A percentile compares a stretch with the other conserved stretches of the same genome.
These are phyloP conservation scores for Amaurobius ferox DNA, from an alignment of 2,888 invertebrate species.

Conservation along the genomic window DNA sequence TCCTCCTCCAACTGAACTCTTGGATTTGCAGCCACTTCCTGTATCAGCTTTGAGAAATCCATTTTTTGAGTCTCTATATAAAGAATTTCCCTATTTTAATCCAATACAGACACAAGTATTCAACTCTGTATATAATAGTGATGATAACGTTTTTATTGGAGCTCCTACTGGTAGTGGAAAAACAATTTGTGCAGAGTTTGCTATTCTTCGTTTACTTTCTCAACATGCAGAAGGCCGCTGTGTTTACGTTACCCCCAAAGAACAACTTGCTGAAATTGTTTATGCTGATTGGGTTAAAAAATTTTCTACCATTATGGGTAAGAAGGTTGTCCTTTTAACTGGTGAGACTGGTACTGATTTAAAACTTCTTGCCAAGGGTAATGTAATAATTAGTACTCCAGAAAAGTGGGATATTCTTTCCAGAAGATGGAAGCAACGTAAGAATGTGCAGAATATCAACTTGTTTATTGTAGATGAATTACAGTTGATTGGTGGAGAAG, in stretches of 20 bases:
- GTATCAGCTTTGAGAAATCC: slow-evolving; percentile 88
- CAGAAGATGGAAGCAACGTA: slow-evolving; percentile 98
- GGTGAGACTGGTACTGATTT: slow-evolving; percentile 98
- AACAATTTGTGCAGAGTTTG: slow-evolving; percentile 97
- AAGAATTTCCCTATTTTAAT: slow-evolving; percentile 95
- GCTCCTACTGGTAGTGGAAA: slow-evolving; percentile 93
- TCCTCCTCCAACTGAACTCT: slow-evolving; percentile 96
- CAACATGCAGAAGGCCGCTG: slow-evolving; percentile 84
- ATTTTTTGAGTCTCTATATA: slow-evolving; percentile 88
- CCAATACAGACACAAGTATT: slow-evolving; percentile 99
- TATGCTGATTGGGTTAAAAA: slow-evolving; percentile 95
- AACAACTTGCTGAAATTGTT: slow-evolving; percentile 89
- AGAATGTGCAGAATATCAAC: slow-evolving; percentile 97
- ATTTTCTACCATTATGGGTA: slow-evolving; percentile 85
- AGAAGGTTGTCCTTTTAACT: slow-evolving; percentile 90
- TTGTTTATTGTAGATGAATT: slow-evolving; percentile 98
- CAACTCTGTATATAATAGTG: slow-evolving; percentile 97
- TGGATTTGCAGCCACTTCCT: slow-evolving; percentile 97
- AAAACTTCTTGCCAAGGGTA: slow-evolving; percentile 85
- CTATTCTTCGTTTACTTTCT: slow-evolving; percentile 90
- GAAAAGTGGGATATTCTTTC: slow-evolving; percentile 99
- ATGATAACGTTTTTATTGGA: slow-evolving; percentile 98
- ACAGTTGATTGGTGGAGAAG: slow-evolving; percentile 82
- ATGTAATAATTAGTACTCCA: slow-evolving; percentile 97
- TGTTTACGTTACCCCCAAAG: slow-evolving; percentile 95